Evolutionary conservation across 1,140 invertebrate species (phyloP).

Genomic region (Phocides pigmalion): DNA sequence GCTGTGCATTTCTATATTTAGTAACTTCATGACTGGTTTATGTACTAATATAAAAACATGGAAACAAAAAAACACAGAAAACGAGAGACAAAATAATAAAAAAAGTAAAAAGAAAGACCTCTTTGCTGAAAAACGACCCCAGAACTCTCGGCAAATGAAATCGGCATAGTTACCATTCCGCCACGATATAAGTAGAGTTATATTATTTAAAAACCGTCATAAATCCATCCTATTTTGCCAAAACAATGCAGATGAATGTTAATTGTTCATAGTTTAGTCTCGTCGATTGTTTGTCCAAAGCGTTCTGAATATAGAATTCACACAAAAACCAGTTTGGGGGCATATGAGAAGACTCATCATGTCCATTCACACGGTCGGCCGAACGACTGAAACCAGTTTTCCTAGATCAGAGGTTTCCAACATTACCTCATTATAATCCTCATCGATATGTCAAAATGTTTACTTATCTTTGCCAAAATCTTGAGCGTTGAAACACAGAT

Average conservation of each 20-base stretch:
- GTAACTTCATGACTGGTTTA: not conserved
- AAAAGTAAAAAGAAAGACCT: no score
- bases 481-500: no score
- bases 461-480: no score
- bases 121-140: no score
- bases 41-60: not conserved
- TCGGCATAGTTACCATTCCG: no score
- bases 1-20: conserved; percentile 1
- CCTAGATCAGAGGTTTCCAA: conserved; percentile 44
- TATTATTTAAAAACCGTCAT: no score
- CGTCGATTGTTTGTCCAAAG: conserved; percentile 9
- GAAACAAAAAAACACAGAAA: no score
- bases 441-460: not conserved
- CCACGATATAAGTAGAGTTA: no score
- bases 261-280: conserved; percentile 15
- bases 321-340: conserved; percentile 58
- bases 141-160: no score
- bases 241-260: conserved; percentile 13
- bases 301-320: conserved; percentile 41
- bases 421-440: not conserved
- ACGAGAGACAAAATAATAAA: no score
- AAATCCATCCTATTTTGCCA: conserved; percentile 6
- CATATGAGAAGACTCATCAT: conserved; percentile 66
- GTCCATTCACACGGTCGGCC: conserved; percentile 68
- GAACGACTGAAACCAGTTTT: conserved; percentile 62